Evolutionary conservation across 1,140 invertebrate genomes (phyloP), one percentile per base, ranked within the genome.

Genomic region (Brachionus rotundiformis): DNA sequence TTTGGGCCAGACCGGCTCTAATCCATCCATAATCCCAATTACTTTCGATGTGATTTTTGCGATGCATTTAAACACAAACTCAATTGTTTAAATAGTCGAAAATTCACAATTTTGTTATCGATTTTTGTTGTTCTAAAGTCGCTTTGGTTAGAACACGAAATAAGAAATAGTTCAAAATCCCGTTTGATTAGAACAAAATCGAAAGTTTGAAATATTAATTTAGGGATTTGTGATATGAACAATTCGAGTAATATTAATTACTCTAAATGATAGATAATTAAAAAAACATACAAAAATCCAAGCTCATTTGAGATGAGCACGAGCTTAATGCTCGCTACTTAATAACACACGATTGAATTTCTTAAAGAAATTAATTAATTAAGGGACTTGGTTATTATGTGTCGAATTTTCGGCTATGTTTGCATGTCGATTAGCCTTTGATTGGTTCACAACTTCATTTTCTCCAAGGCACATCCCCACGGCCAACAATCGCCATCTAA

Each of bases 121-220:
- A 63, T 63, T 63, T 63, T 63, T 63, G 25, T 63, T 63, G 11
- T n/a, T 63, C 29, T 63, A 27, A n/a, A 63, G 29, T 13, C 61
- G 29, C 61, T 29, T 27, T 29, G n/a, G 25, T 29, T 63, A 63
- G 3, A 63, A 63, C 25, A 63, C 25, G 29, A 71, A 71, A 71
- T 10, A 71, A 36, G 16, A 71, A 71, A 36, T 36, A 71, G 16
- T 36, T 71, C 11, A 36, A 36, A 36, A 36, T 71, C 31, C 29
- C 31, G 65, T 71, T 71, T 36, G 31, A 71, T 71, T 36, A 54
- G 7, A 23, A 16, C 33, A 23, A 36, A 36, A 36, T 71, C 16
- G 65, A 71, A 36, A 71, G 31, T 71, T 71, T 71, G 65, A 71
- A 8, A 39, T 36, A 71, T 71, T 71, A 71, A 71, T 71, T 71